phyloP scores from a whole-genome alignment of 2,113 vertebrate species.

The Aptenodytes forsteri region DNA sequence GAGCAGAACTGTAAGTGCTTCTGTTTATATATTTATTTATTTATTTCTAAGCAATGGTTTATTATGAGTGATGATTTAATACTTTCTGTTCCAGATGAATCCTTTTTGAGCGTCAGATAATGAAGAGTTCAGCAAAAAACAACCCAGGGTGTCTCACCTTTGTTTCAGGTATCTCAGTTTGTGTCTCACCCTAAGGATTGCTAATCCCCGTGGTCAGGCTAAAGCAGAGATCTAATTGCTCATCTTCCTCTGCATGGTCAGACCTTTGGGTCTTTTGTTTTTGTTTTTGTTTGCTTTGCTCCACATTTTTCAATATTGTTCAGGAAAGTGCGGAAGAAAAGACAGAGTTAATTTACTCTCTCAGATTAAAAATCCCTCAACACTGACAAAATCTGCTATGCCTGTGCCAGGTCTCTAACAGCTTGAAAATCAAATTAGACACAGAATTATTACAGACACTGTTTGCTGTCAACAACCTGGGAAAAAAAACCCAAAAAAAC shows the following conservation, averaged over 20 bases:
- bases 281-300: neutral
- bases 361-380: neutral
- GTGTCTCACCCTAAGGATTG: neutral
- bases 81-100: neutral
- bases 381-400: constrained; percentile 15
- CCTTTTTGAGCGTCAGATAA: neutral
- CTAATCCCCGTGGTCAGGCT: neutral
- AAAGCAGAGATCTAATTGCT: neutral
- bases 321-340: neutral
- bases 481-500: no score
- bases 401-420: neutral
- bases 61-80: neutral
- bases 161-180: neutral
- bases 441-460: constrained; percentile 25
- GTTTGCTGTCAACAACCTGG: neutral
- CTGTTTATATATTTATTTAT: neutral
- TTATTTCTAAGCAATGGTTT: neutral
- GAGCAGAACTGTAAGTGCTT: neutral
- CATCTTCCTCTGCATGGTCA: neutral
- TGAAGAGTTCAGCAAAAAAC: neutral
- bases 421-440: constrained; percentile 48
- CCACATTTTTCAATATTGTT: neutral
- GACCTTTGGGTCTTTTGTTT: neutral
- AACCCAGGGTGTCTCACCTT: neutral
- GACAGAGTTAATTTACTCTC: constrained; percentile 9